These are phyloP conservation scores for Eupeodes luniger DNA, from an alignment of 2,888 invertebrate species.

Conservation along the genomic window DNA sequence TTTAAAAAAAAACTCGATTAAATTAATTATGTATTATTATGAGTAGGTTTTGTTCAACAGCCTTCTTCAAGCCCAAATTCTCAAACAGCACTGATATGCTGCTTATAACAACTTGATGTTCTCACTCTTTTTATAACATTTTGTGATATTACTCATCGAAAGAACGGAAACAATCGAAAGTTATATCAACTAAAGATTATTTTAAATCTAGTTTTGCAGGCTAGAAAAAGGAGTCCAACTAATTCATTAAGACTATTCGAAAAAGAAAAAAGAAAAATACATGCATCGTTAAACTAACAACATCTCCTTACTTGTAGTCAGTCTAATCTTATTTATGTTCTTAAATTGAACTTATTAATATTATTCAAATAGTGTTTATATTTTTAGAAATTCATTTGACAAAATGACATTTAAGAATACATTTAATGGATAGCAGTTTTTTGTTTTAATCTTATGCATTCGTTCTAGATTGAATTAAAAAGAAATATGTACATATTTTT, in stretches of 20 bases:
- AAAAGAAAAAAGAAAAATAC: no score
- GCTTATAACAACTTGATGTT: background rate
- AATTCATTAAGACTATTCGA: no score
- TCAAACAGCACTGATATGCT: background rate
- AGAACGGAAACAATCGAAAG: constrained; percentile 26
- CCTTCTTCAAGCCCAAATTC: background rate
- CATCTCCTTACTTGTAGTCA: background rate
- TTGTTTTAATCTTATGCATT: no score
- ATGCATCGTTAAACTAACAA: background rate
- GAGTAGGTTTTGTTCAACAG: background rate
- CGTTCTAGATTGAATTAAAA: no score
- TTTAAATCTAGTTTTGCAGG: background rate
- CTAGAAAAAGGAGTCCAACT: background rate
- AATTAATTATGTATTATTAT: no score
- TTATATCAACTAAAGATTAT: background rate
- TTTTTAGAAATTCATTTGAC: background rate
- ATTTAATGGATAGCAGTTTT: no score
- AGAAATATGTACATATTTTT: no score
- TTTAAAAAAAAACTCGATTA: background rate
- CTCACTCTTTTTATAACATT: background rate
- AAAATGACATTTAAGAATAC: constrained; percentile 18
- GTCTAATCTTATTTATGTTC: background rate
- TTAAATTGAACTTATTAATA: background rate
- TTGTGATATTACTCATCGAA: constrained; percentile 8
- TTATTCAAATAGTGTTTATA: background rate